Evolutionary conservation across 2,113 vertebrate species (phyloP).

Genomic region (Etheostoma spectabile): DNA sequence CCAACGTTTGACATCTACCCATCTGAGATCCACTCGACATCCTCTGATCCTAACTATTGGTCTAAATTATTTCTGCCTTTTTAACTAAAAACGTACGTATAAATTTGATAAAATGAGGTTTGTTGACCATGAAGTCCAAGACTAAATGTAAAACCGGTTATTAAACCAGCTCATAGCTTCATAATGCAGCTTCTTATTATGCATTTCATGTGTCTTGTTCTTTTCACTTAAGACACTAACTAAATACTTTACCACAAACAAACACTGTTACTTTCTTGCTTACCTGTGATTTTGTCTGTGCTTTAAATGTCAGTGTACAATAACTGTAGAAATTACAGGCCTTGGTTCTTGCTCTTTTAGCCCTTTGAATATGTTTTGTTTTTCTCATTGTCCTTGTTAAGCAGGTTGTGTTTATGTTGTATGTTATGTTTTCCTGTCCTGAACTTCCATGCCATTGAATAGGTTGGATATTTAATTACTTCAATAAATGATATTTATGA

Average conservation of each 20-base stretch:
- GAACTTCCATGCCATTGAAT: constrained; percentile 17
- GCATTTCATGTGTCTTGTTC: constrained; percentile 11
- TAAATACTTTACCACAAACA: constrained; percentile 1
- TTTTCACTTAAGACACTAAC: constrained; percentile 41
- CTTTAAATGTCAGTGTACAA: constrained; percentile 18
- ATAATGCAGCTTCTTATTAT: constrained; percentile 11
- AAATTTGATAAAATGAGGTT: too few species aligned
- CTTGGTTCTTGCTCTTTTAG: constrained; percentile 54
- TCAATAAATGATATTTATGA: background rate
- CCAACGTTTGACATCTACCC: too few species aligned
- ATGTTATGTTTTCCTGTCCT: constrained; percentile 29
- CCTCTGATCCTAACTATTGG: too few species aligned
- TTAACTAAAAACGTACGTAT: too few species aligned
- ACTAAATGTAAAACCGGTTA: too few species aligned
- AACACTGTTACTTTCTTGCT: constrained; percentile 35
- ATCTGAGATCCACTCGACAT: too few species aligned
- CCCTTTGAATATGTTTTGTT: background rate
- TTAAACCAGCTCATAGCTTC: too few species aligned
- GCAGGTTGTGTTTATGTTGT: constrained; percentile 26
- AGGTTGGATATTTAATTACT: constrained; percentile 6
- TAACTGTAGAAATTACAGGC: constrained; percentile 19
- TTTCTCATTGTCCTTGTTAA: constrained; percentile 41
- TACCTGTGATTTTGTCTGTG: constrained; percentile 36
- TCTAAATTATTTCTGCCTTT: too few species aligned
- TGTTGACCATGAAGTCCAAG: too few species aligned